These are phyloP conservation scores for Camponotus vicinus DNA, from an alignment of 1,140 invertebrate genomes.

Conservation along the genomic window DNA sequence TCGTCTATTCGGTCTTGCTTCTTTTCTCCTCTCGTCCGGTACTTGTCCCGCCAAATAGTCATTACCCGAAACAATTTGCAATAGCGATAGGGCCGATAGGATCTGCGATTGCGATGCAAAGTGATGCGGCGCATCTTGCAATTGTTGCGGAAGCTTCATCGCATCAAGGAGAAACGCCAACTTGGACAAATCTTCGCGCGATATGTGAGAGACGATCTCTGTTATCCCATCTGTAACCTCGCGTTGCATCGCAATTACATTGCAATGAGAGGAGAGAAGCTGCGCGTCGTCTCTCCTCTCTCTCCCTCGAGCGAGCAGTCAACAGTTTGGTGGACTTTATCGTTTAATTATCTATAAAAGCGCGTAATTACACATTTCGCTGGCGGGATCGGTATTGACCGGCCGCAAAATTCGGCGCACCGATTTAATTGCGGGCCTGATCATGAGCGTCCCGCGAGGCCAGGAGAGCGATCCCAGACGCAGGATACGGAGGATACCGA, in stretches of 20 bases:
- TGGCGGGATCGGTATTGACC: constrained; percentile 23
- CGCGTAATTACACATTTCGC: constrained; percentile 57
- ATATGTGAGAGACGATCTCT: too few species aligned
- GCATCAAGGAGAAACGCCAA: neutral
- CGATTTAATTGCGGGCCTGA: constrained; percentile 69
- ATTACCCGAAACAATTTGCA: constrained; percentile 52
- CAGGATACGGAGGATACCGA: constrained; percentile 43
- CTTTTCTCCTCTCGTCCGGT: constrained; percentile 31
- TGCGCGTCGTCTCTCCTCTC: neutral
- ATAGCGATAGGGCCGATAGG: constrained; percentile 28
- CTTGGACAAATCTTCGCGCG: too few species aligned
- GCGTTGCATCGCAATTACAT: neutral
- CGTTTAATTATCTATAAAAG: constrained; percentile 70
- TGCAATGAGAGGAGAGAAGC: neutral
- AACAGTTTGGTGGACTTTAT: constrained; percentile 52
- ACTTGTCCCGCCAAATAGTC: constrained; percentile 54
- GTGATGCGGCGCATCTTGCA: constrained; percentile 4
- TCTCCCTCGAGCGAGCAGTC: neutral
- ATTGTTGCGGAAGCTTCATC: constrained; percentile 1
- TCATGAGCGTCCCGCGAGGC: constrained; percentile 21
- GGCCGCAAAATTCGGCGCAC: constrained; percentile 47
- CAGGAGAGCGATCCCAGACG: neutral
- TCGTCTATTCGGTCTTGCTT: too few species aligned
- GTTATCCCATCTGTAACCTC: too few species aligned
- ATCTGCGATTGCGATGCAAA: constrained; percentile 29